phyloP scores from a whole-genome alignment of 2,113 vertebrate genomes.

The Nerophis ophidion region DNA sequence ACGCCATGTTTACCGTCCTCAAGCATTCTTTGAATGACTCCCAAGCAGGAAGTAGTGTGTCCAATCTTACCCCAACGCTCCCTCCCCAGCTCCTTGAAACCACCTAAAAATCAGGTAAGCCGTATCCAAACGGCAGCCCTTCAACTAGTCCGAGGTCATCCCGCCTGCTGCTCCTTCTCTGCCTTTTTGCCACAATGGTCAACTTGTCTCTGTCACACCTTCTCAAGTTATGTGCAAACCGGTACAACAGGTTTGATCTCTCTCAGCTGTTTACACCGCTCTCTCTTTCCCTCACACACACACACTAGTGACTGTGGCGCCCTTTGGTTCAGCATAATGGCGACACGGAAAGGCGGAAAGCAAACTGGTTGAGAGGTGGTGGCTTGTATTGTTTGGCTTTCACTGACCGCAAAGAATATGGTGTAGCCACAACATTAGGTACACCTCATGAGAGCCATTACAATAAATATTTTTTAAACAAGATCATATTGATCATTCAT shows the following conservation, averaged over 20 bases:
- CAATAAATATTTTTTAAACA: too few species aligned
- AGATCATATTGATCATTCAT: too few species aligned
- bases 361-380: constrained; percentile 8
- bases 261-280: constrained; percentile 56
- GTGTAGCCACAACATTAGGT: neutral
- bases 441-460: neutral
- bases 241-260: constrained; percentile 54
- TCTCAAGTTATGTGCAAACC: constrained; percentile 69
- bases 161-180: constrained; percentile 19
- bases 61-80: neutral
- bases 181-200: constrained; percentile 47
- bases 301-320: constrained; percentile 12
- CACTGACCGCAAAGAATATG: neutral
- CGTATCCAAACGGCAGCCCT: neutral
- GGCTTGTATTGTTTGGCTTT: neutral
- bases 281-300: constrained; percentile 23
- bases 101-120: constrained; percentile 11
- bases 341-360: neutral
- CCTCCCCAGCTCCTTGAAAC: constrained; percentile 13
- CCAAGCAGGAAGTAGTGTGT: neutral
- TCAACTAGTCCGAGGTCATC: constrained; percentile 6
- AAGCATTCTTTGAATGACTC: neutral
- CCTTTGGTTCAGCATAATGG: constrained; percentile 27
- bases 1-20: neutral
- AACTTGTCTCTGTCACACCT: constrained; percentile 69